A percentile compares a stretch with the other conserved stretches of the same genome.
Evolutionary conservation across 53 echinoderm and acorn worm genomes (phyloP).

Genomic region (Arbacia lixula): DNA sequence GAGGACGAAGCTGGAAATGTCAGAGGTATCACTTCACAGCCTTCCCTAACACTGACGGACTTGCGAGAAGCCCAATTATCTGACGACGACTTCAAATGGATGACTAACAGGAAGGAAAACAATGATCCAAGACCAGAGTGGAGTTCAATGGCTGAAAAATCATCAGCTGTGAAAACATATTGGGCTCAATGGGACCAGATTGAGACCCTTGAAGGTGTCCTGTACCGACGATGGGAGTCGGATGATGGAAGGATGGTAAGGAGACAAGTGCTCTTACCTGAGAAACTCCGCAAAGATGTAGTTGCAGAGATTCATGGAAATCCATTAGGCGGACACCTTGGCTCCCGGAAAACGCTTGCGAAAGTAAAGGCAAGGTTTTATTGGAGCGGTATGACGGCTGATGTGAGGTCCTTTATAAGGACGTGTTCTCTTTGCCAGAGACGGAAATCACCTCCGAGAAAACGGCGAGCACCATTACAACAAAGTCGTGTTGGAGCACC

Average conservation of each 20-base stretch:
- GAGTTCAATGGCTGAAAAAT: background rate
- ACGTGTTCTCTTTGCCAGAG: background rate
- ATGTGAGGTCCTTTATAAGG: background rate
- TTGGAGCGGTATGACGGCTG: constrained; percentile 19
- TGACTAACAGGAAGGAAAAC: background rate
- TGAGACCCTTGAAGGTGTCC: constrained; percentile 34
- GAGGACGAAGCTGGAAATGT: background rate
- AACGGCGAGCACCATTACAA: background rate
- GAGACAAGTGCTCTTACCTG: constrained; percentile 41
- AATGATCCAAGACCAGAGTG: constrained; percentile 42
- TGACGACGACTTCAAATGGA: constrained; percentile 20
- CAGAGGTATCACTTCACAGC: background rate
- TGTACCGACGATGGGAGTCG: constrained; percentile 48
- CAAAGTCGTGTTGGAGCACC: constrained; percentile 14
- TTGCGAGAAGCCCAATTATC: constrained; percentile 23
- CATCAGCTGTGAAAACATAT: constrained; percentile 5
- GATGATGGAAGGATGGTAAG: constrained; percentile 14
- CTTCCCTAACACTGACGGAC: constrained; percentile 4
- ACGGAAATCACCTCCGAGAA: constrained; percentile 3
- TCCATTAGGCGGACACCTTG: constrained; percentile 40
- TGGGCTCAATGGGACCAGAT: constrained; percentile 47
- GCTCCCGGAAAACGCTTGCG: constrained; percentile 32
- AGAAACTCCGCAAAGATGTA: background rate
- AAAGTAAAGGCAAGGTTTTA: constrained; percentile 32
- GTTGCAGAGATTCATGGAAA: constrained; percentile 29